Percentiles rank a stretch among this genome's conserved stretches.
Evolutionary conservation across 2,113 vertebrate species (phyloP).

Genomic region (Isurus oxyrinchus): DNA sequence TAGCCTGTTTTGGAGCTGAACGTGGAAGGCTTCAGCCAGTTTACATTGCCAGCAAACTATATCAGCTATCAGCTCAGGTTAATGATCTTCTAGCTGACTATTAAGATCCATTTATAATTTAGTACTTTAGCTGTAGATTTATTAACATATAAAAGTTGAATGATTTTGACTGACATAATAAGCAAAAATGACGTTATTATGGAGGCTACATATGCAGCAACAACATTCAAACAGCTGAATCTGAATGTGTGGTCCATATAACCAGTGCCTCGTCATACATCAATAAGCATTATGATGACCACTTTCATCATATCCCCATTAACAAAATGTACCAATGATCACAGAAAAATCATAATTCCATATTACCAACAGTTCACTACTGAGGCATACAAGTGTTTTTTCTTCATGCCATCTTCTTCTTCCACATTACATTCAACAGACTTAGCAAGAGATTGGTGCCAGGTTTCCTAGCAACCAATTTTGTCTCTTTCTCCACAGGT

Average conservation of each 20-base stretch:
- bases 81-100: neutral
- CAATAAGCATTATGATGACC: neutral
- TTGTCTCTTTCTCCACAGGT: neutral
- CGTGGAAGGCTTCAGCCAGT: neutral
- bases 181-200: neutral
- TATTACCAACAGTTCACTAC: neutral
- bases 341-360: neutral
- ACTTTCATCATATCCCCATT: neutral
- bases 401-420: neutral
- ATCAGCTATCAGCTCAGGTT: neutral
- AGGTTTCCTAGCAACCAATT: slow-evolving; percentile 24
- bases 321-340: neutral
- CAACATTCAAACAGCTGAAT: neutral
- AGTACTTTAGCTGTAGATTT: neutral
- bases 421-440: neutral
- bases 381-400: neutral
- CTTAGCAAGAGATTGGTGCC: neutral
- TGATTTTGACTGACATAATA: neutral
- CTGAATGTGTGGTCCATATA: neutral
- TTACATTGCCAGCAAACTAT: neutral
- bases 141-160: neutral
- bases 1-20: neutral
- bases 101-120: neutral
- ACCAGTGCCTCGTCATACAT: neutral
- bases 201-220: neutral